phyloP scores from a whole-genome alignment of 2,113 vertebrate species.

The Felis catus region F.catus_Fca126_mat1.0 CM031416.1:54542501-54543000 shows the following conservation, averaged over 20 bases:
- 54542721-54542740: neutral
- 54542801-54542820: neutral
- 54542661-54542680: neutral
- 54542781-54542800: neutral
- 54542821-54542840: neutral
- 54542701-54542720: neutral
- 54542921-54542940: neutral
- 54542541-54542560: constrained; percentile 1
- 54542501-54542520: neutral
- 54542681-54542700: neutral
- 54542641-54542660: neutral
- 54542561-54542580: neutral
- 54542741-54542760: too few species aligned
- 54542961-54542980: neutral
- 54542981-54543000: neutral
- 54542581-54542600: neutral
- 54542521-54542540: neutral
- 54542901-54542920: neutral
- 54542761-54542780: too few species aligned
- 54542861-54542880: neutral
- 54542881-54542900: neutral
- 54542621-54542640: neutral
- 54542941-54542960: neutral
- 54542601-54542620: neutral
- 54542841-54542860: neutral